phyloP scores from a whole-genome alignment of 64 coral and sea anemone genomes.

The Astreopora myriophthalma region DNA sequence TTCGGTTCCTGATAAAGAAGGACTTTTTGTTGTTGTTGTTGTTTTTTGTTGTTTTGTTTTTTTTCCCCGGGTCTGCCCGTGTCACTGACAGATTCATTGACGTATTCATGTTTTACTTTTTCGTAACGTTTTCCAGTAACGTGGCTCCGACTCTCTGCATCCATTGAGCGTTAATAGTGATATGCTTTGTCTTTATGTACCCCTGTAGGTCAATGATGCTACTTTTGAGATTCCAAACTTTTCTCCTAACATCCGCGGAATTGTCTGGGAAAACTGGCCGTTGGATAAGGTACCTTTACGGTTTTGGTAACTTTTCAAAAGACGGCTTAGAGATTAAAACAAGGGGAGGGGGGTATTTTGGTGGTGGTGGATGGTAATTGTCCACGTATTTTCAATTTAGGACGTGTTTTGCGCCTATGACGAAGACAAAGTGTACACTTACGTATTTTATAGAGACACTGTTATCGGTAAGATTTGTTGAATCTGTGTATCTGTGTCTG shows the following conservation, averaged over 20 bases:
- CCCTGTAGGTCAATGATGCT: conserved; percentile 88
- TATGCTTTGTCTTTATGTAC: background rate
- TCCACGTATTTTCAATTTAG: conserved; percentile 47
- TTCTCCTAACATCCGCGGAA: conserved; percentile 92
- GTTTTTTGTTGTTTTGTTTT: too few species aligned
- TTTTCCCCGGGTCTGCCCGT: too few species aligned
- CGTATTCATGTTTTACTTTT: too few species aligned
- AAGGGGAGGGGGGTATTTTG: too few species aligned
- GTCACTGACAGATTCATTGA: too few species aligned
- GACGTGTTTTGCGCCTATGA: conserved; percentile 96
- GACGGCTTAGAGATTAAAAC: background rate
- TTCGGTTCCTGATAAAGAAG: too few species aligned
- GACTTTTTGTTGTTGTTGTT: too few species aligned
- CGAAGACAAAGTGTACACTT: conserved; percentile 97
- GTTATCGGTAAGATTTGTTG: conserved; percentile 65
- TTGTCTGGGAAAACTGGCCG: conserved; percentile 97
- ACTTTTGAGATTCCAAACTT: conserved; percentile 99
- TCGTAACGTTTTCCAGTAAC: too few species aligned
- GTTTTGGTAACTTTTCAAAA: background rate
- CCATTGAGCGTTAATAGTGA: too few species aligned
- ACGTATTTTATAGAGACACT: conserved; percentile 94
- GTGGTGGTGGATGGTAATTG: too few species aligned
- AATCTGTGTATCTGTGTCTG: background rate
- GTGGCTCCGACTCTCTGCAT: too few species aligned
- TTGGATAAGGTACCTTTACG: conserved; percentile 78